Conservation (phyloP, 2,113 vertebrate species). For the Grammomys surdaster region DNA sequence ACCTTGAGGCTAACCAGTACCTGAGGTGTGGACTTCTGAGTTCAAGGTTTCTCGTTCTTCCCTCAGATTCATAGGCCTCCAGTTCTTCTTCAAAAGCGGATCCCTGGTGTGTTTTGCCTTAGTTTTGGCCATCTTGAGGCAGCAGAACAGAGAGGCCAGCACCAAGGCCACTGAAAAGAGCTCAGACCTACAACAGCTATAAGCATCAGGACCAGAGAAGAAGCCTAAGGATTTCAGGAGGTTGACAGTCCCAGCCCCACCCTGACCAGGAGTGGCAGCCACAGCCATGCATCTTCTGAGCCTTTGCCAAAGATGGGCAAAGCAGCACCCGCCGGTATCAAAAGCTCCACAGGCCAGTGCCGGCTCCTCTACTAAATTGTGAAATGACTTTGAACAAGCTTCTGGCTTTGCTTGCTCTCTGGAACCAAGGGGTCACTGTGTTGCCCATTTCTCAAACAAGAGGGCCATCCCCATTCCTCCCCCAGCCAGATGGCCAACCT, state of each 20-base stretch:
- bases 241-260: slow-evolving; percentile 28
- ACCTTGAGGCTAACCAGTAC: neutral
- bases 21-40: neutral
- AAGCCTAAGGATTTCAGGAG: slow-evolving; percentile 52
- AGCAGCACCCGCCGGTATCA: neutral
- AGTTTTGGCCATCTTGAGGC: slow-evolving; percentile 83
- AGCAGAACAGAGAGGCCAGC: slow-evolving; percentile 76
- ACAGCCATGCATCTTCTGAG: neutral
- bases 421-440: slow-evolving; percentile 35
- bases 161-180: neutral
- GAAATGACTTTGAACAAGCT: neutral
- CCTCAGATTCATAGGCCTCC: slow-evolving; percentile 90
- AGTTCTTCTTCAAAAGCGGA: slow-evolving; percentile 88
- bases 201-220: slow-evolving; percentile 25
- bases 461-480: neutral
- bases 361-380: neutral
- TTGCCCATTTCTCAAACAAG: slow-evolving; percentile 1
- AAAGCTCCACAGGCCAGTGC: neutral
- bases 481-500: neutral
- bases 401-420: slow-evolving; percentile 32
- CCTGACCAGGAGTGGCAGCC: neutral
- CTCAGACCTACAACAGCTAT: neutral
- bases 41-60: neutral
- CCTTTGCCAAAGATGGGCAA: neutral
- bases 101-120: slow-evolving; percentile 86